phyloP scores from a whole-genome alignment of 2,888 invertebrate species.

The Subacronicta megacephala region DNA sequence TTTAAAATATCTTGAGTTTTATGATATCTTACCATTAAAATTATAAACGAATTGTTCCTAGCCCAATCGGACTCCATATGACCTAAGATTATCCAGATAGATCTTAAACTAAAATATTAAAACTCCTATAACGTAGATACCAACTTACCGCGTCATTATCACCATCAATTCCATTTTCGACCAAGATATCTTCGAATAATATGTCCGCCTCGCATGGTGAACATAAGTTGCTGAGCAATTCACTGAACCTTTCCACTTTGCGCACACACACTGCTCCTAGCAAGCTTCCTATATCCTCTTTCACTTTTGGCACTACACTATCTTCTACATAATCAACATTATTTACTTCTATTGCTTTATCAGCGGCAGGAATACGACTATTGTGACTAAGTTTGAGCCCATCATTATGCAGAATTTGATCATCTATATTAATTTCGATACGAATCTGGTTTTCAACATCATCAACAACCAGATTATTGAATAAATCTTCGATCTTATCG shows the following conservation, averaged over 20 bases:
- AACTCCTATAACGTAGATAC: conserved; percentile 7
- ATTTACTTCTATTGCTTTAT: conserved; percentile 69
- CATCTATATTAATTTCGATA: conserved; percentile 66
- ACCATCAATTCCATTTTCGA: conserved; percentile 81
- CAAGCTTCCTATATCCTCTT: conserved; percentile 75
- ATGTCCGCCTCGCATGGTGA: conserved; percentile 85
- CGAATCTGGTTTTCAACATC: conserved; percentile 63
- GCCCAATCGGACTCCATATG: too few relatives aligned
- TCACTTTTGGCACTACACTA: conserved; percentile 84
- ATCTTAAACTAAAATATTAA: background rate
- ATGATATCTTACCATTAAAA: too few relatives aligned
- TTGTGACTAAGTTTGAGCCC: conserved; percentile 77
- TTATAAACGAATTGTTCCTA: too few relatives aligned
- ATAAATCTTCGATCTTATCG: conserved; percentile 81
- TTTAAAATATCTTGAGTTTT: too few relatives aligned
- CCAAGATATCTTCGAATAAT: conserved; percentile 84
- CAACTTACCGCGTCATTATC: conserved; percentile 75
- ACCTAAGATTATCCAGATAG: too few relatives aligned
- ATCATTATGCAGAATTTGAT: conserved; percentile 56
- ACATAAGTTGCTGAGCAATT: conserved; percentile 86
- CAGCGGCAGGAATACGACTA: conserved; percentile 72
- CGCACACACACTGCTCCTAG: conserved; percentile 86
- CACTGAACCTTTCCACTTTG: conserved; percentile 88
- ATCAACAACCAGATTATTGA: conserved; percentile 76
- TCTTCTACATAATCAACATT: conserved; percentile 69